Base-by-base conservation (phyloP, 2,113 vertebrate species). In the Helogale parvula region DNA sequence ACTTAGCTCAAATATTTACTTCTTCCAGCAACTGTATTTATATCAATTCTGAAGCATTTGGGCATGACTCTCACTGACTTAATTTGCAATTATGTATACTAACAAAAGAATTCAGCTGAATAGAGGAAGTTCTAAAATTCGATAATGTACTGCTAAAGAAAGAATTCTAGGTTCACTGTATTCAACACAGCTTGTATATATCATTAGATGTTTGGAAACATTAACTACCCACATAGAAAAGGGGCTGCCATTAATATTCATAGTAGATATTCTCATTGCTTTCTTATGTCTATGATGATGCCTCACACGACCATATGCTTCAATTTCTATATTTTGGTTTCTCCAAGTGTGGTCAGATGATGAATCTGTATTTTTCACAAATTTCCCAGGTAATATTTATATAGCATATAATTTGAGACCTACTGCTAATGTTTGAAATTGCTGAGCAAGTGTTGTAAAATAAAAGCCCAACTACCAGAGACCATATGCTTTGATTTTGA, bases 361-460 rank as follows among this genome's bases (percentile, higher is more conserved):
- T 66, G 77, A 94, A 93, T 93, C 35, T 94, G 52, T 52, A 79
- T 68, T 92, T 93, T 87, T 87, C 38, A 88, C 50, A 68, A 33
- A 35, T 60, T 90, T 82, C 65, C 38, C 88, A 84, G 84, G 91
- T 90, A 68, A 95, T 94, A 94, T 80, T 90, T 96, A 90, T 90
- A 63, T 14, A 90, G 52, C n/a, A 3, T 57, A 90, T 90, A 72
- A 76, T 41, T 95, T 92, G 50, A 65, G 57, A 89, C 71, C 41
- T 52, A 69, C 52, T 90, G 27, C 27, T 90, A 60, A 41, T n/a
- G 21, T 57, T 82, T 82, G 45, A 85, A 90, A 47, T 82, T 63
- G 41, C 57, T 90, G 41, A 81, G 7, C 35, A 92, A 93, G 13
- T 71, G 8, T 80, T 41, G 15, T 66, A 52, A 47, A 66, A 27